phyloP scores from a whole-genome alignment of 2,888 invertebrate species.

The Tipula unca region DNA sequence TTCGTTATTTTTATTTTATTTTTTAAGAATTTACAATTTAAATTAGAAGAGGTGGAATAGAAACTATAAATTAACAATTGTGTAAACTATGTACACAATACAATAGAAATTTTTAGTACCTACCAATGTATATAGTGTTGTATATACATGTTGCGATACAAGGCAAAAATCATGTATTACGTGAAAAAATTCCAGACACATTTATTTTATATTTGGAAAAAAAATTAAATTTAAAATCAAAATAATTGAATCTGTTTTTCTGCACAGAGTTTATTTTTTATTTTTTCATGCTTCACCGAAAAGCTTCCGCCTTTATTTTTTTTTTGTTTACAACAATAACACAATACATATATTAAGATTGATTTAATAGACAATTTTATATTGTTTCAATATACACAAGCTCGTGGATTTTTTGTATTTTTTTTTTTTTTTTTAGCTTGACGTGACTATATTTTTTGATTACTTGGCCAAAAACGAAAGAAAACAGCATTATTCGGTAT shows the following conservation, averaged over 20 bases:
- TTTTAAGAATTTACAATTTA: background rate
- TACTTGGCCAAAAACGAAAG: background rate
- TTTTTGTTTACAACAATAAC: background rate
- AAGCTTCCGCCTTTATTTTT: background rate
- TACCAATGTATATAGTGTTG: background rate
- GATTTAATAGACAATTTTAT: background rate
- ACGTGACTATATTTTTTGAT: background rate
- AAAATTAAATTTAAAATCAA: conserved; percentile 14
- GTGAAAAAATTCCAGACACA: conserved; percentile 14
- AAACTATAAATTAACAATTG: conserved; percentile 14
- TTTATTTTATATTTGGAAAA: background rate
- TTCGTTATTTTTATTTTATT: background rate
- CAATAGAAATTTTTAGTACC: background rate
- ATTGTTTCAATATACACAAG: background rate
- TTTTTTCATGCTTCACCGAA: background rate
- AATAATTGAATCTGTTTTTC: background rate
- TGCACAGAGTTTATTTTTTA: background rate
- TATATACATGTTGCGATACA: background rate
- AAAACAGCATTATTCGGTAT: background rate
- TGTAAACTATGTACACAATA: conserved; percentile 14
- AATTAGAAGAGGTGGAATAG: conserved; percentile 14
- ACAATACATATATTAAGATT: background rate
- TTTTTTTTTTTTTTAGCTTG: background rate
- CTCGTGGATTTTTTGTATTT: background rate
- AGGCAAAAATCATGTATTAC: conserved; percentile 8